A percentile compares a stretch with the other conserved stretches of the same genome.
These are phyloP conservation scores for Apostichopus japonicus DNA, from an alignment of 35 echinoderm and acorn worm species.

Conservation along the genomic window DNA sequence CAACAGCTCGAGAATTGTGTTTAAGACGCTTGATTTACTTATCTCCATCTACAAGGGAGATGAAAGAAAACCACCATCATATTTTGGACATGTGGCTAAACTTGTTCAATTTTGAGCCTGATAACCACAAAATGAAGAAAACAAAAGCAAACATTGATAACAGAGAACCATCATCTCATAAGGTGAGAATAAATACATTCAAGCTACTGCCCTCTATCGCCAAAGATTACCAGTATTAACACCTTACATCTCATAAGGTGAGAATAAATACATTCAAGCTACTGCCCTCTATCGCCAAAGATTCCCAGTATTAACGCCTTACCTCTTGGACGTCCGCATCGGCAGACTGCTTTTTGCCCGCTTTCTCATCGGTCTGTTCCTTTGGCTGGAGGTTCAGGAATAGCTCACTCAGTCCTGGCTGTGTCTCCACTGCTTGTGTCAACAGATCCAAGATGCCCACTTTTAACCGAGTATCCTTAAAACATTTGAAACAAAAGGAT, in stretches of 20 bases:
- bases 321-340: conserved; percentile 40
- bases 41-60: conserved; percentile 61
- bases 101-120: no score
- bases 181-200: no score
- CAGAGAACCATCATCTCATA: no score
- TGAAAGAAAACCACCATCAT: not conserved
- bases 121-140: no score
- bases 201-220: no score
- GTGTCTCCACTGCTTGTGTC: conserved; percentile 81
- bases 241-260: not conserved
- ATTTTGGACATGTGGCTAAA: no score
- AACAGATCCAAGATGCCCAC: conserved; percentile 86
- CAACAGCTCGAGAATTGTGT: conserved; percentile 80
- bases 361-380: conserved; percentile 1
- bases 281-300: no score
- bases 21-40: conserved; percentile 79
- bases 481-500: not conserved
- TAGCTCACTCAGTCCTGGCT: conserved; percentile 88
- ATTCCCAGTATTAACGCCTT: not conserved
- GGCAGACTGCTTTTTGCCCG: conserved; percentile 30
- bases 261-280: not conserved
- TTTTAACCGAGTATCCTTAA: conserved; percentile 77
- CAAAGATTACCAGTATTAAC: not conserved
- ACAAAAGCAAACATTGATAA: no score
- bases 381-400: conserved; percentile 85